Conservation (phyloP, 2,888 invertebrate species). For the Dyspetes luteomarginatus region DNA sequence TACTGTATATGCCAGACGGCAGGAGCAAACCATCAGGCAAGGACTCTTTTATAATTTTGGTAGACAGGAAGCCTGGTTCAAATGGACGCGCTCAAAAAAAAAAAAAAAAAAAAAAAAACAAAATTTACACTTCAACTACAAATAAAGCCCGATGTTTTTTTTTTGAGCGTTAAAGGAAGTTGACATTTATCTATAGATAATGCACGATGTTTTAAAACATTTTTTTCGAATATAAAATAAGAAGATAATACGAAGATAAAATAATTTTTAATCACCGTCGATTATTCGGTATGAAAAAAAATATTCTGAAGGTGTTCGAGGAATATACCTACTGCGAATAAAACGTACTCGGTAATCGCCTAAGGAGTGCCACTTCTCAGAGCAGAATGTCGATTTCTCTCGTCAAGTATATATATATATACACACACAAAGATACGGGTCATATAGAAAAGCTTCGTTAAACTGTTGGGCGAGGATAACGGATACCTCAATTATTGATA, state of each 20-base stretch:
- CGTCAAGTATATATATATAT: neutral
- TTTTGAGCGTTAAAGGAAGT: no score
- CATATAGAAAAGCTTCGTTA: neutral
- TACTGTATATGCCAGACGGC: constrained; percentile 61
- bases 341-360: neutral
- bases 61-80: constrained; percentile 71
- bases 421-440: no score
- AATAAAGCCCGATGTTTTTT: no score
- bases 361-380: constrained; percentile 25
- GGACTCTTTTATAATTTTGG: constrained; percentile 51
- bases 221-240: no score
- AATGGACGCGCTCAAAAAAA: constrained; percentile 12
- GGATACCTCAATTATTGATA: constrained; percentile 16
- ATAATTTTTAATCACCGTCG: neutral
- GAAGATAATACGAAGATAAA: neutral
- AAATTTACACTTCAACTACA: no score
- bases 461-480: neutral
- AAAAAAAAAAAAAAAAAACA: no score
- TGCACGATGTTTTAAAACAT: no score
- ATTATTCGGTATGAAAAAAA: neutral
- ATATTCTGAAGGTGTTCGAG: neutral
- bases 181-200: neutral
- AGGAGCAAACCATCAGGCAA: constrained; percentile 17
- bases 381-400: neutral
- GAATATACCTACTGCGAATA: constrained; percentile 2